Evolutionary conservation across 2,888 invertebrate species (phyloP).

Genomic region (Hoplodrina blanda): DNA sequence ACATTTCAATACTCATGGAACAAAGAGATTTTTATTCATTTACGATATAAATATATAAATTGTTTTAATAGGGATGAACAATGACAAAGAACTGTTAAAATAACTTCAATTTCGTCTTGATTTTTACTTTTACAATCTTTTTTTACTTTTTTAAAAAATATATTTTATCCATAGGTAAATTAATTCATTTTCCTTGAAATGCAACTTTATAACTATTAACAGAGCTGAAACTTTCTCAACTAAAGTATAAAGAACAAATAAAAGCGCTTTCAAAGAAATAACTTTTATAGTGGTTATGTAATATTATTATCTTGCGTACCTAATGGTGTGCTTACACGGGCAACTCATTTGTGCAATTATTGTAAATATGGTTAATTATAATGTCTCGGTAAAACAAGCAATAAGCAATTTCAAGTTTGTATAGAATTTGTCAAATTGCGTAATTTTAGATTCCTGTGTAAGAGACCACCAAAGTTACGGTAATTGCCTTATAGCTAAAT

Average conservation of each 20-base stretch:
- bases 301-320: conserved; percentile 14
- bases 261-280: conserved; percentile 46
- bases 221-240: conserved; percentile 45
- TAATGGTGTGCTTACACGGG: not conserved
- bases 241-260: conserved; percentile 47
- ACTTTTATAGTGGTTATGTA: conserved; percentile 38
- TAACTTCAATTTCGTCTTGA: too few relatives aligned
- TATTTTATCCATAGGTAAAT: too few relatives aligned
- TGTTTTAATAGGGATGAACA: too few relatives aligned
- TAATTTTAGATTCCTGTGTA: too few relatives aligned
- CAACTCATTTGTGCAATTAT: too few relatives aligned
- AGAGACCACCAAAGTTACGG: not conserved
- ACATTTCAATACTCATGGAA: not conserved
- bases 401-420: too few relatives aligned
- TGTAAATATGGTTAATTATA: too few relatives aligned
- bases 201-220: conserved; percentile 17
- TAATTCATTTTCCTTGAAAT: not conserved
- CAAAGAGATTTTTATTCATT: not conserved
- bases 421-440: too few relatives aligned
- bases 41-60: not conserved
- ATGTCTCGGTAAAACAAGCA: too few relatives aligned
- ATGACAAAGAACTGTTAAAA: too few relatives aligned
- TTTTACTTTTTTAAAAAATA: too few relatives aligned
- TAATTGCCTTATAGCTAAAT: conserved; percentile 3
- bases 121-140: too few relatives aligned